Conservation (phyloP, 2,797 vertebrate genomes). For the Acanthurus lineatus region DNA sequence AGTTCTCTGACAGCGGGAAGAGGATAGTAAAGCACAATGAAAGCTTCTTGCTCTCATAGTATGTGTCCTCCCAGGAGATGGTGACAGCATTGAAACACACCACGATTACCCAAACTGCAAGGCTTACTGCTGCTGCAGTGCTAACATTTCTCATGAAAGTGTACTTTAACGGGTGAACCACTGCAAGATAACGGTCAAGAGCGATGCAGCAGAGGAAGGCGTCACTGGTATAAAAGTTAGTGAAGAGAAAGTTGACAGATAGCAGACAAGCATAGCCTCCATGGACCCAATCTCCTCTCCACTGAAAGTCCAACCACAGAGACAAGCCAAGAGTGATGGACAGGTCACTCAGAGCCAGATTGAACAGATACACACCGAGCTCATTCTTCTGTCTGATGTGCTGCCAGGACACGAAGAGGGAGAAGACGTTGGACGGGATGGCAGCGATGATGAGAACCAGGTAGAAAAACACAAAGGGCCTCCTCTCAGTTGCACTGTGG, state of each 20-base stretch:
- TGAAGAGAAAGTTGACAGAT: conserved; percentile 85
- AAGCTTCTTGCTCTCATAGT: conserved; percentile 54
- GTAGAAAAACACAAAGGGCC: conserved; percentile 85
- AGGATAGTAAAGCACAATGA: conserved; percentile 87
- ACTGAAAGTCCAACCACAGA: conserved; percentile 89
- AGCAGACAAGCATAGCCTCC: conserved; percentile 78
- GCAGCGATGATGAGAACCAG: conserved; percentile 83
- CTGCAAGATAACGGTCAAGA: conserved; percentile 89
- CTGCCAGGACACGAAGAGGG: conserved; percentile 87
- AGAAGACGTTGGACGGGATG: conserved; percentile 88
- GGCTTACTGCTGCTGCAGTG: conserved; percentile 79
- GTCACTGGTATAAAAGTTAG: conserved; percentile 91
- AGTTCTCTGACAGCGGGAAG: conserved; percentile 79
- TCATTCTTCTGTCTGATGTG: conserved; percentile 90
- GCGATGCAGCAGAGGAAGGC: conserved; percentile 92
- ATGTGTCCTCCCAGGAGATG: conserved; percentile 76
- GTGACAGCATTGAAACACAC: conserved; percentile 83
- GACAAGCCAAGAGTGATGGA: conserved; percentile 86
- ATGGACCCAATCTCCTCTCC: conserved; percentile 85
- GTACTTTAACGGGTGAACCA: conserved; percentile 90
- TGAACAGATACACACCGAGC: conserved; percentile 91
- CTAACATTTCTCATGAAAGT: conserved; percentile 81
- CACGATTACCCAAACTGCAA: conserved; percentile 86
- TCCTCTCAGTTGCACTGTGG: conserved; percentile 70
- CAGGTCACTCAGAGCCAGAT: conserved; percentile 90